Evolutionary conservation across 2,113 vertebrate genomes (phyloP).

Genomic region (Chaenocephalus aceratus): DNA sequence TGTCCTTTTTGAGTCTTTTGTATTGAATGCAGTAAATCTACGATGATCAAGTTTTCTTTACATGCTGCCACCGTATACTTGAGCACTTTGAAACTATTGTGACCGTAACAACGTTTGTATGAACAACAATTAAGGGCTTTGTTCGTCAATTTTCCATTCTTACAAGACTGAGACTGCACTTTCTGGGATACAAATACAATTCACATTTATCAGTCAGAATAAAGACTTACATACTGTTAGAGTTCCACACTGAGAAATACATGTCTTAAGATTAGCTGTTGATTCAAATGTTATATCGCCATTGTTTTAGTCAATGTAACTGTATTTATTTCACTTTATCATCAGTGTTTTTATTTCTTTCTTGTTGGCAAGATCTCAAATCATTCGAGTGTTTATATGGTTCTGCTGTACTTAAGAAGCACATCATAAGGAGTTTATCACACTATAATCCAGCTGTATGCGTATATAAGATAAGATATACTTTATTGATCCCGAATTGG

Average conservation of each 20-base stretch:
- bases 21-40: neutral
- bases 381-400: too few relatives aligned
- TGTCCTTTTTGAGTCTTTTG: neutral
- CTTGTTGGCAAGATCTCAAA: neutral
- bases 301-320: too few relatives aligned
- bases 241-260: too few relatives aligned
- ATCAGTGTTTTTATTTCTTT: too few relatives aligned
- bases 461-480: neutral
- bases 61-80: neutral
- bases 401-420: neutral
- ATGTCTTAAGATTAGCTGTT: too few relatives aligned
- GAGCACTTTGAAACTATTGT: neutral
- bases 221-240: too few relatives aligned
- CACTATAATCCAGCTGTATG: neutral
- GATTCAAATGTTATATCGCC: neutral
- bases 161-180: neutral
- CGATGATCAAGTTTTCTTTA: neutral
- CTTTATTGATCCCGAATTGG: too few relatives aligned
- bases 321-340: too few relatives aligned
- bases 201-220: slow-evolving; percentile 2
- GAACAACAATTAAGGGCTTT: too few relatives aligned
- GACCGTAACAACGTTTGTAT: neutral
- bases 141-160: slow-evolving; percentile 13
- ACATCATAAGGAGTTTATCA: neutral
- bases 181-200: neutral